A percentile compares a stretch with the other conserved stretches of the same genome.
These are phyloP conservation scores for Oligia fasciuncula DNA, from an alignment of 2,888 invertebrate species.

Conservation along the genomic window DNA sequence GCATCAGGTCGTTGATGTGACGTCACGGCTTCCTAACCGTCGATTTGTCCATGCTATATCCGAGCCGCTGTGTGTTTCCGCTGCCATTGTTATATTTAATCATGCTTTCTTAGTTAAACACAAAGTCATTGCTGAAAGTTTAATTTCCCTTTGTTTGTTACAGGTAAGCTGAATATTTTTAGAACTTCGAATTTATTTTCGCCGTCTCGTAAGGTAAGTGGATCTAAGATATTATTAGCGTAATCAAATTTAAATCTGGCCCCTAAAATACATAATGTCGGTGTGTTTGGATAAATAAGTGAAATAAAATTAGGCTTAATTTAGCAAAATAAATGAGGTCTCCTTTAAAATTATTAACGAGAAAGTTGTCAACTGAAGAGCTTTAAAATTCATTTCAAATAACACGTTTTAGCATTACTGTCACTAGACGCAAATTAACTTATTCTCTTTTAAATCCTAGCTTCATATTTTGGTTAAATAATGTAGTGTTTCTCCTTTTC, in stretches of 20 bases:
- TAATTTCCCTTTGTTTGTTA: conserved; percentile 58
- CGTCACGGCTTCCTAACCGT: conserved; percentile 73
- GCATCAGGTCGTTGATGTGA: conserved; percentile 73
- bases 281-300: conserved; percentile 23
- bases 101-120: conserved; percentile 39
- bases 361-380: conserved; percentile 23
- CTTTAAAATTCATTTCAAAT: conserved; percentile 25
- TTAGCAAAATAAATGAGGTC: conserved; percentile 33
- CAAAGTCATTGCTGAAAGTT: conserved; percentile 33
- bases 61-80: conserved; percentile 63
- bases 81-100: conserved; percentile 43
- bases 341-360: conserved; percentile 37
- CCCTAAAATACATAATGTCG: conserved; percentile 7
- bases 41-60: conserved; percentile 74
- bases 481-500: conserved; percentile 7
- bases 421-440: conserved; percentile 8
- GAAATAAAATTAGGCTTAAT: conserved; percentile 30
- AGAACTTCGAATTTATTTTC: conserved; percentile 10
- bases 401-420: conserved; percentile 23
- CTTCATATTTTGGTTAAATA: conserved; percentile 2
- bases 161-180: conserved; percentile 60
- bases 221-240: conserved; percentile 30
- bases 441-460: conserved; percentile 16
- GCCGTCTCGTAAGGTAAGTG: conserved; percentile 46
- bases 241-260: conserved; percentile 24